Evolutionary conservation across 2,888 invertebrate species (phyloP).

Genomic region (Masnerella sp.): DNA sequence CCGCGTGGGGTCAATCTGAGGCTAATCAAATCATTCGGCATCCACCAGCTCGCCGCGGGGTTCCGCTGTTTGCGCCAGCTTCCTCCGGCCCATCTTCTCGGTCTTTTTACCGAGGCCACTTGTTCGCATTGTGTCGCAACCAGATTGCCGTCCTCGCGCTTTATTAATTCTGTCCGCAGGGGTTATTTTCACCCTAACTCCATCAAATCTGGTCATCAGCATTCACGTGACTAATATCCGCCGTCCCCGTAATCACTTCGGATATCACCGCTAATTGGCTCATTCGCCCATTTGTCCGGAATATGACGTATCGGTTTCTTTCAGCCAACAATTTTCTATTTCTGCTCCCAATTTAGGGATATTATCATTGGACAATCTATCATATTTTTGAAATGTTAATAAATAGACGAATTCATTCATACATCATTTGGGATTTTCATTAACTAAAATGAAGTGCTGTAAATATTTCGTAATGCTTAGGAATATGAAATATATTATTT

Average conservation of each 20-base stretch:
- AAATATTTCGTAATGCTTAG: too few species aligned
- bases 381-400: too few species aligned
- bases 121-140: conserved; percentile 60
- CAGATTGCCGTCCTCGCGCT: conserved; percentile 74
- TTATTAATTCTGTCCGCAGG: conserved; percentile 76
- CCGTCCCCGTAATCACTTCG: conserved; percentile 53
- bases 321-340: too few species aligned
- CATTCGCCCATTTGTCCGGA: conserved; percentile 56
- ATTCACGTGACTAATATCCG: conserved; percentile 68
- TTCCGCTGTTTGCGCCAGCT: conserved; percentile 52
- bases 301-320: conserved; percentile 35
- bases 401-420: too few species aligned
- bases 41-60: conserved; percentile 63
- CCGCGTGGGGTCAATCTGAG: conserved; percentile 77
- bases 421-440: too few species aligned
- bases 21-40: conserved; percentile 78
- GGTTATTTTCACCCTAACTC: conserved; percentile 61
- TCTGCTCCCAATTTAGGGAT: too few species aligned
- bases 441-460: too few species aligned
- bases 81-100: conserved; percentile 50
- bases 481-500: too few species aligned
- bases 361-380: too few species aligned
- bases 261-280: conserved; percentile 66
- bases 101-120: conserved; percentile 58
- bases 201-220: conserved; percentile 68